Evolutionary conservation across 2,113 vertebrate species (phyloP), one percentile per base, ranked within the genome.

Genomic region (Coptodon rendalli): DNA sequence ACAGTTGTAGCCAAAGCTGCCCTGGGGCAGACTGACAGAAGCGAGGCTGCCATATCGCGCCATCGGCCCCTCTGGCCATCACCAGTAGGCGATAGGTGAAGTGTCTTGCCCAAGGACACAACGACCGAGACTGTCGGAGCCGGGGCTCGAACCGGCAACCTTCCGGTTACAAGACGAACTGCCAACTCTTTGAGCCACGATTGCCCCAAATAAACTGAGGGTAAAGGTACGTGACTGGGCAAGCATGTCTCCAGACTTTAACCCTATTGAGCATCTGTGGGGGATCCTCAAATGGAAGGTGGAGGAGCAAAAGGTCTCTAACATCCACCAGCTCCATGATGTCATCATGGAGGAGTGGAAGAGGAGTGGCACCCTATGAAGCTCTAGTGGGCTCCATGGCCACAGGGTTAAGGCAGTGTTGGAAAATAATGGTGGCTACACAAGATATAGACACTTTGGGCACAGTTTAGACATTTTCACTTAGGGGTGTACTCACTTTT

Each of bases 261-360:
- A 59, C 57, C 0, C 27, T 17, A 61, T 6, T 31, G 57, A 0
- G 57, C 57, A 61, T 61, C 27, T 59, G 56, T 59, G 56, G 27
- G 54, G 14, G 12, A 57, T 27, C 24, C 56, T 57, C 3, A 29
- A 57, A 16, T 57, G 24, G 0, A 57, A 57, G 56, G 24, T 57
- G 56, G 8, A 1, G 13, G 56, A 57, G 54, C 54, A 57, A 57
- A 57, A 57, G 56, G 24, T 57, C 12, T 57, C 56, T 27, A 57
- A 57, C 56, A 57, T 16, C 56, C 7, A 1, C 56, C 24, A 57
- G 56, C 24, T 57, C 56, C 24, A 3, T 57, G 56, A 29, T 57
- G 56, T 57, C 24, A 57, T 57, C 24, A 57, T 57, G 24, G 56
- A 29, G 56, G 24, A 57, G 54, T 57, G 24, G 1, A 31, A 6